A percentile compares a stretch with the other conserved stretches of the same genome.
phyloP scores from a whole-genome alignment of 2,113 vertebrate species.

The Elaphurus davidianus region DNA sequence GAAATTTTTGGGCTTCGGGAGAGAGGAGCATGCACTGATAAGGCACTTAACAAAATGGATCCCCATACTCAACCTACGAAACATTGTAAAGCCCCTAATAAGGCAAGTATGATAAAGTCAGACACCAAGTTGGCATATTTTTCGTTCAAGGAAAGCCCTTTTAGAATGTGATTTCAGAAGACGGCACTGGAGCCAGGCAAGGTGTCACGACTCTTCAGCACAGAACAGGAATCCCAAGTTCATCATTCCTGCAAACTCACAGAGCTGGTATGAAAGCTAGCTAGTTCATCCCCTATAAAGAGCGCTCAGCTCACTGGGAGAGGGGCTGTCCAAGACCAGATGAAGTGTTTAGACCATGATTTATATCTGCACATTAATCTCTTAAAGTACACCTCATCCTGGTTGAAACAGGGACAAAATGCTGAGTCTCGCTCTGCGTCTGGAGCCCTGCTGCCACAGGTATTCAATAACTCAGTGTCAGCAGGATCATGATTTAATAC shows the following conservation, averaged over 20 bases:
- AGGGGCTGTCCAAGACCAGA: not conserved
- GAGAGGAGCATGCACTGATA: not conserved
- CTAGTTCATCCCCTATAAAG: slow-evolving; percentile 44
- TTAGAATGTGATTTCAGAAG: not conserved
- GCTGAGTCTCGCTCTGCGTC: not conserved
- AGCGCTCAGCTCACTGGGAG: not conserved
- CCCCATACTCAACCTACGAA: not conserved
- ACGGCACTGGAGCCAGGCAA: not conserved
- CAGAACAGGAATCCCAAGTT: not conserved
- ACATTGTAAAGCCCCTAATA: not conserved
- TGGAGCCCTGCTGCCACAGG: not conserved
- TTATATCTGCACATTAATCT: slow-evolving; percentile 42
- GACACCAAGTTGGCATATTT: not conserved
- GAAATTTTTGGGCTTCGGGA: not conserved
- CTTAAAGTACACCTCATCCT: slow-evolving; percentile 51
- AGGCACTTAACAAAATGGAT: not conserved
- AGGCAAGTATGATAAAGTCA: not conserved
- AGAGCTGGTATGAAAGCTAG: not conserved
- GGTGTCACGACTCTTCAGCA: not conserved
- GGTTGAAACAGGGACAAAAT: not conserved
- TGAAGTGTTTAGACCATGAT: slow-evolving; percentile 49
- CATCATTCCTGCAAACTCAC: not conserved
- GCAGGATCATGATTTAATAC: slow-evolving; percentile 56
- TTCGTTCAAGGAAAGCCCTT: not conserved
- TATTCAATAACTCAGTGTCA: slow-evolving; percentile 59